These are phyloP conservation scores for Cyclopterus lumpus DNA, from an alignment of 2,797 vertebrate species.

Conservation along the genomic window DNA sequence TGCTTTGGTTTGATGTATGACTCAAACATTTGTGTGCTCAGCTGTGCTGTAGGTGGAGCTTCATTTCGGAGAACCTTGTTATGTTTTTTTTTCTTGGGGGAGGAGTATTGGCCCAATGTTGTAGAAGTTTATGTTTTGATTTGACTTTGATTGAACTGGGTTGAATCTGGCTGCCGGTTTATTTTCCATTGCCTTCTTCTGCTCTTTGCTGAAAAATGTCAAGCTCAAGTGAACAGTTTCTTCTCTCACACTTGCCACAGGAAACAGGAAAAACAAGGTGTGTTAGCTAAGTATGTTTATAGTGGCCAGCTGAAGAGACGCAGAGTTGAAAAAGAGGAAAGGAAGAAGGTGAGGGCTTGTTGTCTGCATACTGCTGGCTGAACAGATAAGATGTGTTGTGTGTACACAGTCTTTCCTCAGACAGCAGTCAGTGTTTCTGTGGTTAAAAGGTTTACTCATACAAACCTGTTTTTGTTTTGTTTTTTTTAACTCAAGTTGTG, in stretches of 20 bases:
- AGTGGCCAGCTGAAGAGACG: constrained; percentile 51
- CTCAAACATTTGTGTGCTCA: constrained; percentile 69
- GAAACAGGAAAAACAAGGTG: constrained; percentile 73
- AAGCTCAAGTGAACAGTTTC: constrained; percentile 10
- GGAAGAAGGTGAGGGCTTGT: constrained; percentile 61
- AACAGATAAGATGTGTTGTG: constrained; percentile 19
- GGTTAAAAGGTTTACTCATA: constrained; percentile 12
- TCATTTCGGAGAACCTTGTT: constrained; percentile 53
- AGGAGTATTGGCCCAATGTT: constrained; percentile 55
- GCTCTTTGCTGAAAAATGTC: background rate
- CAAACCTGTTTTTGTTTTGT: background rate
- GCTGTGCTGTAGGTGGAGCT: constrained; percentile 74
- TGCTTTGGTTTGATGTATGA: constrained; percentile 54
- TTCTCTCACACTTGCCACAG: constrained; percentile 46
- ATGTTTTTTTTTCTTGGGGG: constrained; percentile 36
- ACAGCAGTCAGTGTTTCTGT: constrained; percentile 21
- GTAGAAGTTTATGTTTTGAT: constrained; percentile 63
- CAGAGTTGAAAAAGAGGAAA: constrained; percentile 50
- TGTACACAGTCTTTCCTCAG: too few relatives aligned
- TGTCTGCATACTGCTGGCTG: constrained; percentile 19
- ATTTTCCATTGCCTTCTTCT: constrained; percentile 28
- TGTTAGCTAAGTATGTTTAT: constrained; percentile 66
- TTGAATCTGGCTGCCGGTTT: constrained; percentile 20
- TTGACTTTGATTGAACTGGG: constrained; percentile 41
- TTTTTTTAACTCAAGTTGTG: background rate